Conservation (phyloP, 2,113 vertebrate species). For the Oreochromis tanganicae region DNA sequence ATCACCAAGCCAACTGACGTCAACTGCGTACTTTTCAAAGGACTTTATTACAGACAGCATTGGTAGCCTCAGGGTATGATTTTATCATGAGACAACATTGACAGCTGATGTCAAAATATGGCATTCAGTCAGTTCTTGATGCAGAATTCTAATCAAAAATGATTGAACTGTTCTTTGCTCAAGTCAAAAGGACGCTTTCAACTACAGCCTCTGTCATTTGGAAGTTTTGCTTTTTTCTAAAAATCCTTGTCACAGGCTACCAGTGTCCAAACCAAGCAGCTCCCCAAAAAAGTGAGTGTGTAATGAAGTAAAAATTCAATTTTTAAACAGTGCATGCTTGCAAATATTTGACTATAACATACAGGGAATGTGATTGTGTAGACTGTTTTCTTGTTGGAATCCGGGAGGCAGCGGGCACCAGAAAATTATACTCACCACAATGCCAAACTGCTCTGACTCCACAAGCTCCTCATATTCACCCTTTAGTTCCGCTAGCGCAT, state of each 20-base stretch:
- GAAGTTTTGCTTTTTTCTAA: not conserved
- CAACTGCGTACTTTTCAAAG: constrained; percentile 19
- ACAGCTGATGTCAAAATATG: constrained; percentile 39
- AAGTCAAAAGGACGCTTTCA: constrained; percentile 42
- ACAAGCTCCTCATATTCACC: constrained; percentile 90
- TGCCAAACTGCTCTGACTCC: constrained; percentile 94
- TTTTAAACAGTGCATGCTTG: constrained; percentile 1
- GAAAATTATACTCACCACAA: constrained; percentile 85
- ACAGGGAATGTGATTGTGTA: not conserved
- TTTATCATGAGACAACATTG: constrained; percentile 41
- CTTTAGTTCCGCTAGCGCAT: constrained; percentile 85
- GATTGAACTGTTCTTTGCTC: constrained; percentile 23
- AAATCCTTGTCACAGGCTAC: not conserved
- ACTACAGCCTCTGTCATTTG: constrained; percentile 33
- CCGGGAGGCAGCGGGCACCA: not conserved
- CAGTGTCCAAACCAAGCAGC: not conserved
- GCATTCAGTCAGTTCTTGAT: constrained; percentile 5
- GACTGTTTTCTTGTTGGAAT: not conserved
- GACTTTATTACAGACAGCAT: constrained; percentile 15
- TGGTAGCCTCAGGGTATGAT: constrained; percentile 28
- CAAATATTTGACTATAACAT: not conserved
- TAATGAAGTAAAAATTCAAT: not conserved
- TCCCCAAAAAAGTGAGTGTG: not conserved
- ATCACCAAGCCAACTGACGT: constrained; percentile 9
- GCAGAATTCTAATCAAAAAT: constrained; percentile 17